Conservation (phyloP, 2,113 vertebrate genomes). For the Lagopus leucura region DNA sequence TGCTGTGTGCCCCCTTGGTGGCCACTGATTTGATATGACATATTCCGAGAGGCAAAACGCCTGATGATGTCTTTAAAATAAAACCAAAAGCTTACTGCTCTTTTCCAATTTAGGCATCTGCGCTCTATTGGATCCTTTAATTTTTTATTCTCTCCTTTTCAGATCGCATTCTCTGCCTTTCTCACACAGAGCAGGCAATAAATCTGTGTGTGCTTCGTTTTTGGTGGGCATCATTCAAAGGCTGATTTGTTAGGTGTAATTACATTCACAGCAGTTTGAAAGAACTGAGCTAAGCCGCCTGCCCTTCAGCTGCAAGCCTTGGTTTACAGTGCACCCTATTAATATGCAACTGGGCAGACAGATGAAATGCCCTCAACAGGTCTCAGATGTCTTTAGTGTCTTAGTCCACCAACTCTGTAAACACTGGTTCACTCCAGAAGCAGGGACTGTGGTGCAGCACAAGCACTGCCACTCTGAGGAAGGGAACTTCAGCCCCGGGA, state of each 20-base stretch:
- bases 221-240: constrained; percentile 69
- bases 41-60: constrained; percentile 52
- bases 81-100: constrained; percentile 35
- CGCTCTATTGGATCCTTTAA: constrained; percentile 10
- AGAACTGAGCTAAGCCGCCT: constrained; percentile 68
- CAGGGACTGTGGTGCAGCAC: background rate
- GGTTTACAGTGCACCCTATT: constrained; percentile 63
- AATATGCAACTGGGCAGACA: constrained; percentile 66
- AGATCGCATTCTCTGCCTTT: constrained; percentile 48
- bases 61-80: constrained; percentile 43
- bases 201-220: constrained; percentile 62
- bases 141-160: constrained; percentile 62
- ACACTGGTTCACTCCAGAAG: constrained; percentile 36
- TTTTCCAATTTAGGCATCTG: constrained; percentile 35
- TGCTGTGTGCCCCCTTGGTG: constrained; percentile 1
- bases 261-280: constrained; percentile 71
- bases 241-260: constrained; percentile 72
- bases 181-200: constrained; percentile 58
- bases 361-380: constrained; percentile 66
- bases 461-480: background rate
- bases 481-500: background rate
- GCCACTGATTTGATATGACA: constrained; percentile 44
- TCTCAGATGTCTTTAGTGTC: constrained; percentile 66
- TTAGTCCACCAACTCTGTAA: constrained; percentile 55
- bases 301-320: constrained; percentile 61